Evolutionary conservation across 2,888 invertebrate genomes (phyloP), one percentile per base, ranked within the genome.

Genomic region (Ectemnius cavifrons): DNA sequence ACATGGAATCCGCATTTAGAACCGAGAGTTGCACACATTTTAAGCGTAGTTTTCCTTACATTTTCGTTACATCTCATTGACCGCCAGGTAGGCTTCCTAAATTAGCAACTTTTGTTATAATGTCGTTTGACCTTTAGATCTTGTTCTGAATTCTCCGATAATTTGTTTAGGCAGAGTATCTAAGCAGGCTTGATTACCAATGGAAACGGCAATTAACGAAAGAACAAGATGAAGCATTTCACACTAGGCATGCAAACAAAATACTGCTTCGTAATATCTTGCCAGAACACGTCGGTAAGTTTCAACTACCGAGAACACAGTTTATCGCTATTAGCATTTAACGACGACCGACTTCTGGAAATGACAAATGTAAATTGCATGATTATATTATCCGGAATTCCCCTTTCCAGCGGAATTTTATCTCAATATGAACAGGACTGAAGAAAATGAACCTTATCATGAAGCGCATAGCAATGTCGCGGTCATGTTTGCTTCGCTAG

Each of bases 401-500:
- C 37, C 37, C 2, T 62, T 11, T 49, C 11, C 89, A 96, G 97
- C 96, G 60, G 95, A 96, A 88, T 93, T 95, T 70, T 97, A 96
- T 87, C 91, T 97, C 79, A 94, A 96, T 82, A 92, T 94, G 75
- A 94, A 93, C 76, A 93, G 95, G 91, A 94, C 93, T 60, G 92
- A 94, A 70, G 94, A 95, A 67, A 91, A 91, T 67, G 96, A 97
- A 80, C 92, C 97, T 3, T 98, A 98, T 89, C 96, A 96, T 84
- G 96, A 98, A 89, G 95, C 96, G 77, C 98, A 98, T 88, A 94
- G 95, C 67, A 94, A 95, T 84, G 97, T 98, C 0, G 96, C 97
- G 1, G 98, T 99, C 0, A 98, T 99, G 97, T 99, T 99, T 91
- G 99, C 99, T 0, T 96, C 98, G 0, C 94, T 99, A 61, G 96